Conservation (phyloP, 2,797 vertebrate genomes). For the Vipera latastei region DNA sequence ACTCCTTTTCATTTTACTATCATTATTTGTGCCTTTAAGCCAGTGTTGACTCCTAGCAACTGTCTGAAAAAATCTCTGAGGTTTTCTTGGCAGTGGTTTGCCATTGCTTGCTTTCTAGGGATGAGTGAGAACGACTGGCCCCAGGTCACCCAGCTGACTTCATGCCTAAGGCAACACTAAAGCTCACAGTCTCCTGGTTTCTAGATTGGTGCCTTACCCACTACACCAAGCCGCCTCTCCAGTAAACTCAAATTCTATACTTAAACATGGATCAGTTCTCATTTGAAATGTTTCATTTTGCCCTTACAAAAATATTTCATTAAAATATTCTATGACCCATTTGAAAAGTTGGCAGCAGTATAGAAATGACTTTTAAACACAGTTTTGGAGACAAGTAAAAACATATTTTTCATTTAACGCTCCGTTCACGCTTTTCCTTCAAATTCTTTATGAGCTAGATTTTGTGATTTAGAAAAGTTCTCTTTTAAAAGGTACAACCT, state of each 20-base stretch:
- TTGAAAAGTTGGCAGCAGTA: not conserved
- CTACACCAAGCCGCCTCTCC: not conserved
- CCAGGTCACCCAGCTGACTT: not conserved
- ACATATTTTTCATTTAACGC: slow-evolving; percentile 14
- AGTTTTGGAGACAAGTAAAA: slow-evolving; percentile 17
- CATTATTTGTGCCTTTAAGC: not conserved
- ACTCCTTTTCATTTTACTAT: not conserved
- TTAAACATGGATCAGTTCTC: not conserved
- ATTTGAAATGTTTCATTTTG: not conserved
- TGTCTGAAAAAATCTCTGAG: not conserved
- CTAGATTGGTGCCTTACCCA: not conserved
- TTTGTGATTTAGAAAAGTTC: slow-evolving; percentile 37
- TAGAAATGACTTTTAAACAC: not conserved
- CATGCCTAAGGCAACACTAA: not conserved
- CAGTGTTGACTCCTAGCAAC: not conserved
- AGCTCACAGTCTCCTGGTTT: not conserved
- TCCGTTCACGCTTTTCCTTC: not conserved
- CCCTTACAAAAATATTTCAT: not conserved
- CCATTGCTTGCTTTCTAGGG: not conserved
- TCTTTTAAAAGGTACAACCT: slow-evolving; percentile 47
- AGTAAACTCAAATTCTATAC: not conserved
- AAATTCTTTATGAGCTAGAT: not conserved
- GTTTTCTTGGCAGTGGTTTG: not conserved
- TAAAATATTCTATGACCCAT: not conserved
- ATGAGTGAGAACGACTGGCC: not conserved